Conservation (phyloP, 1,140 invertebrate genomes). For the Galendromus occidentalis region DNA sequence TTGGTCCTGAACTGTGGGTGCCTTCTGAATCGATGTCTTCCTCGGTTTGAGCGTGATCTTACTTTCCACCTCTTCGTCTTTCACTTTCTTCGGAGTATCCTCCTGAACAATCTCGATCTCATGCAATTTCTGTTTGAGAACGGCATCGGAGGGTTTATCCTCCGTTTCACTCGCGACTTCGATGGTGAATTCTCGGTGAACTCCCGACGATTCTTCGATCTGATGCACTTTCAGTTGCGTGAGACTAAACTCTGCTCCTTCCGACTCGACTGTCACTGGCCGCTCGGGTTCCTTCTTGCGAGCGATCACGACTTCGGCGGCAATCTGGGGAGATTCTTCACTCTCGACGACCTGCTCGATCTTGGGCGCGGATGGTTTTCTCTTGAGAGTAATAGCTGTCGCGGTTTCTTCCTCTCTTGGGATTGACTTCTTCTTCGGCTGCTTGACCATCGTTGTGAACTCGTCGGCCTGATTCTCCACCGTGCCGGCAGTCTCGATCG, state of each 20-base stretch:
- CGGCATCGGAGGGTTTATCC: background rate
- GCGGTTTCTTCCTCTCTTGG: conserved; percentile 5
- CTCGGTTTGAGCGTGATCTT: conserved; percentile 10
- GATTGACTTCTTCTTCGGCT: background rate
- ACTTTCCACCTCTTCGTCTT: background rate
- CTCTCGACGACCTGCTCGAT: background rate
- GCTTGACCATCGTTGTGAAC: background rate
- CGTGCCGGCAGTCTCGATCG: background rate
- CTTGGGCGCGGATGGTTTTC: background rate
- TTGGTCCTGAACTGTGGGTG: background rate
- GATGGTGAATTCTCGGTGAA: background rate
- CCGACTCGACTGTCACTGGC: background rate
- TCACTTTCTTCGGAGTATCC: background rate
- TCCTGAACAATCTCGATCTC: background rate
- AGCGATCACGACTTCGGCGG: background rate
- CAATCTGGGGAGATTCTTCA: background rate
- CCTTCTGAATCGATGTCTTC: conserved; percentile 11
- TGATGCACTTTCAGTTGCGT: background rate
- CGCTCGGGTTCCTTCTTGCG: background rate
- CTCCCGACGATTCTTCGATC: background rate
- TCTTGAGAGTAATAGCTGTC: background rate
- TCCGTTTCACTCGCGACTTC: background rate
- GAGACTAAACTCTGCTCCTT: background rate
- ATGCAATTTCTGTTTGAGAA: background rate
- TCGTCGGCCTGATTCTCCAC: background rate